Evolutionary conservation across 2,888 invertebrate species (phyloP).

Genomic region (Iselma pallidipennis): DNA sequence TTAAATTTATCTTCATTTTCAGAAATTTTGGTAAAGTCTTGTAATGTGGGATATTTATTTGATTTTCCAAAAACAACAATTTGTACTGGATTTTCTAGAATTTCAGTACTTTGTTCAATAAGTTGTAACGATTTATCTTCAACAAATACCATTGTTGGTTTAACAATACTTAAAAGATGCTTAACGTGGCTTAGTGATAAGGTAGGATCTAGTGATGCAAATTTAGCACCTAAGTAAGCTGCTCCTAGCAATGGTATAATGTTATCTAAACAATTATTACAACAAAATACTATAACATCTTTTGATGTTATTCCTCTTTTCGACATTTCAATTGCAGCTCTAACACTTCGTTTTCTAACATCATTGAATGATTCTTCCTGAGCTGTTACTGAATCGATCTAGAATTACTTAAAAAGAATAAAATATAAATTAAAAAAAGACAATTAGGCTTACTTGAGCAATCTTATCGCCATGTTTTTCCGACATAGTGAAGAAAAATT

Average conservation of each 20-base stretch:
- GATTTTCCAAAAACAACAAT: conserved; percentile 40
- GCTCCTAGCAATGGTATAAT: conserved; percentile 57
- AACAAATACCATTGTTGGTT: conserved; percentile 30
- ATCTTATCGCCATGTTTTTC: not conserved
- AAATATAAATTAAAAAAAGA: not conserved
- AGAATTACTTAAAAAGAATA: not conserved
- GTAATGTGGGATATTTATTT: conserved; percentile 23
- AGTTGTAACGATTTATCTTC: conserved; percentile 19
- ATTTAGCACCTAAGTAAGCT: conserved; percentile 53
- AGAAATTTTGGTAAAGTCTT: conserved; percentile 23
- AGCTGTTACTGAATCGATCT: conserved; percentile 20
- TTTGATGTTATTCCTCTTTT: conserved; percentile 52
- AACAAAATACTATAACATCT: conserved; percentile 58
- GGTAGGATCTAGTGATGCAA: conserved; percentile 42
- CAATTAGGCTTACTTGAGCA: not conserved
- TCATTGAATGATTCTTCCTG: conserved; percentile 17
- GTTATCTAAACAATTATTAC: conserved; percentile 56
- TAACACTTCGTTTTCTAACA: conserved; percentile 48
- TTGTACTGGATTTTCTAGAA: conserved; percentile 20
- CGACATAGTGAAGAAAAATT: not conserved
- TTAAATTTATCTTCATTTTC: conserved; percentile 8
- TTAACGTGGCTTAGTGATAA: conserved; percentile 34
- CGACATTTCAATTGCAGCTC: conserved; percentile 54
- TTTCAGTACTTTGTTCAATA: conserved; percentile 28
- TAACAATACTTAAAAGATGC: conserved; percentile 33